Evolutionary conservation across 2,888 invertebrate species (phyloP).

Genomic region (Torymus tubicola): DNA sequence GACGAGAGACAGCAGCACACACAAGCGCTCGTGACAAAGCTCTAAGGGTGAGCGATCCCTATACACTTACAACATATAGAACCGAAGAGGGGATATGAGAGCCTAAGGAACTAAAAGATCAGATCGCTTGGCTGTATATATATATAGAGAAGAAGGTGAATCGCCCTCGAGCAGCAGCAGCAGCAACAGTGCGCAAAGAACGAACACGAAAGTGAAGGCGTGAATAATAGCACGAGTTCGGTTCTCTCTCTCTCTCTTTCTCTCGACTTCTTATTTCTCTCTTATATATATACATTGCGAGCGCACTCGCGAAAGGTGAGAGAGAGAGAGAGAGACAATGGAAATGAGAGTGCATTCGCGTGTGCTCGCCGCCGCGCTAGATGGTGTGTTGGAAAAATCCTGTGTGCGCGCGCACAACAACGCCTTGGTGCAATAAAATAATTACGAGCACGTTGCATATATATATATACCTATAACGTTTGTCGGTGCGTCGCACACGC

Average conservation of each 20-base stretch:
- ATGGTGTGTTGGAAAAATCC: not conserved
- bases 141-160: not conserved
- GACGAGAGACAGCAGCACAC: not conserved
- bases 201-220: constrained; percentile 35
- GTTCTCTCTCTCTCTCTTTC: not conserved
- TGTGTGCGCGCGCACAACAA: not conserved
- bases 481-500: constrained; percentile 7
- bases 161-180: constrained; percentile 5
- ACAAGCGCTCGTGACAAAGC: constrained; percentile 21
- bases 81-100: not conserved
- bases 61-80: no score
- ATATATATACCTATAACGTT: constrained; percentile 1
- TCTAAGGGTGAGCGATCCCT: not conserved
- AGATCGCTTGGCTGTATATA: not conserved
- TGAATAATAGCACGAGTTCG: constrained; percentile 23
- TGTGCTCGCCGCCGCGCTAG: not conserved
- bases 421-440: constrained; percentile 15
- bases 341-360: constrained; percentile 11
- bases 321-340: constrained; percentile 4
- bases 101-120: not conserved
- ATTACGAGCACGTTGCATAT: not conserved
- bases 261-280: not conserved
- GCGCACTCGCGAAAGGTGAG: not conserved
- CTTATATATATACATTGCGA: no score
- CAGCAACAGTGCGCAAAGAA: no score